Evolutionary conservation across 2,888 invertebrate species (phyloP), one percentile per base, ranked within the genome.

Genomic region (Cylloceria caligata): DNA sequence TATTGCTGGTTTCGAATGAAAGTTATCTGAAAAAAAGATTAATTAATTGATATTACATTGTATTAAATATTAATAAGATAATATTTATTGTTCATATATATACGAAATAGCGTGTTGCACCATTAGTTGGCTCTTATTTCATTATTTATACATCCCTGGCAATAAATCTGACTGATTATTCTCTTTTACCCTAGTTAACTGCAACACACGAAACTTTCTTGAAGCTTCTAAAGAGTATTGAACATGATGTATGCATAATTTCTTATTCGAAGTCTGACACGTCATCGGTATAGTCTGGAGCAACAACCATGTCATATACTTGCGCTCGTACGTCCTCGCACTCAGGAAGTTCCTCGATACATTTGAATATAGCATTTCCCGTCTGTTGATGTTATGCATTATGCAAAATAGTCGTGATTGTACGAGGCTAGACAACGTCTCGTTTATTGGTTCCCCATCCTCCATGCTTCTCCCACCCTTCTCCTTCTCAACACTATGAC

Each of bases 321-420:
- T 24, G 30, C 19, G 16, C 21, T 45, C 24, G 57, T 72, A 65
- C 19, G 36, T 36, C 47, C n/a, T 68, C 13, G 42, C 16, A 19
- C 19, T 34, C 39, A 9, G 57, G 7, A 80, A 75, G 78, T 77
- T 77, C 27, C 62, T 45, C 69, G 68, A 68, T 72, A 68, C 73
- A 83, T 80, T 77, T 77, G 80, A 81, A 80, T 81, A 64, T 60
- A 73, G 77, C 55, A 72, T 49, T 80, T 52, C 30, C 39, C 60
- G 83, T 80, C 73, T 79, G 78, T 82, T 74, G 78, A 74, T 55
- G 65, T 69, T 81, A 73, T 83, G 71, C 69, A 83, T 85, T 84
- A 85, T 85, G 85, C 73, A 85, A 84, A 85, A 80, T 49, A 83
- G 75, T 55, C 71, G 75, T 80, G 85, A 84, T 85, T 85, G 81